Evolutionary conservation across 2,113 vertebrate species (phyloP).

Genomic region (Accipiter virgatus): DNA sequence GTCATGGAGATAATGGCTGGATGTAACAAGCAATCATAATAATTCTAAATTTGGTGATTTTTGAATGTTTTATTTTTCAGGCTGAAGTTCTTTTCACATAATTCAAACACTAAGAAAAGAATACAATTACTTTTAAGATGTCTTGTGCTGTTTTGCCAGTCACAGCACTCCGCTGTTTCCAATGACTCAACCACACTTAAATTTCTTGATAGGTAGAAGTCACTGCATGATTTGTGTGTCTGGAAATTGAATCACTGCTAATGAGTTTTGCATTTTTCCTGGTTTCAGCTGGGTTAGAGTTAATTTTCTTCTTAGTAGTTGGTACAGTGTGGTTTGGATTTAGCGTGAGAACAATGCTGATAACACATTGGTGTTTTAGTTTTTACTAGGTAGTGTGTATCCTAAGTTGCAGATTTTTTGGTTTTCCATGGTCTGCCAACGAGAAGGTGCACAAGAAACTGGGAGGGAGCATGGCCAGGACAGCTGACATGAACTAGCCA

Average conservation of each 20-base stretch:
- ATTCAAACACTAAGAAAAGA: not conserved
- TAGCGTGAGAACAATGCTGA: too few species aligned
- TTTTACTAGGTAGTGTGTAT: too few species aligned
- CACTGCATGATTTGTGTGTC: not conserved
- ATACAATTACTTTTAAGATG: not conserved
- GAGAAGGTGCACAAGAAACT: too few species aligned
- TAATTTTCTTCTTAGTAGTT: too few species aligned
- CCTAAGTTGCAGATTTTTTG: too few species aligned
- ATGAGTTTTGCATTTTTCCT: not conserved
- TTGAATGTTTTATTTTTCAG: not conserved
- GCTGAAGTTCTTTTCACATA: not conserved
- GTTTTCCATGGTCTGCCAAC: too few species aligned
- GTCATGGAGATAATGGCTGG: not conserved
- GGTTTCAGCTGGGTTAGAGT: too few species aligned
- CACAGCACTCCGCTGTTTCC: not conserved
- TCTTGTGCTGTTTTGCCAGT: not conserved
- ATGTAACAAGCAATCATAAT: not conserved
- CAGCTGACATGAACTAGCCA: too few species aligned
- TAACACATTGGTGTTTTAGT: too few species aligned
- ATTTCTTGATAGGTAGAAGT: not conserved
- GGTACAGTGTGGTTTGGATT: too few species aligned
- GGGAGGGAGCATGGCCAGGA: too few species aligned
- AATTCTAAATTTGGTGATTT: not conserved
- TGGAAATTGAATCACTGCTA: not conserved
- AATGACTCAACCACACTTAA: not conserved